These are phyloP conservation scores for Spicauda simplicius DNA, from an alignment of 2,888 invertebrate genomes.

Conservation along the genomic window DNA sequence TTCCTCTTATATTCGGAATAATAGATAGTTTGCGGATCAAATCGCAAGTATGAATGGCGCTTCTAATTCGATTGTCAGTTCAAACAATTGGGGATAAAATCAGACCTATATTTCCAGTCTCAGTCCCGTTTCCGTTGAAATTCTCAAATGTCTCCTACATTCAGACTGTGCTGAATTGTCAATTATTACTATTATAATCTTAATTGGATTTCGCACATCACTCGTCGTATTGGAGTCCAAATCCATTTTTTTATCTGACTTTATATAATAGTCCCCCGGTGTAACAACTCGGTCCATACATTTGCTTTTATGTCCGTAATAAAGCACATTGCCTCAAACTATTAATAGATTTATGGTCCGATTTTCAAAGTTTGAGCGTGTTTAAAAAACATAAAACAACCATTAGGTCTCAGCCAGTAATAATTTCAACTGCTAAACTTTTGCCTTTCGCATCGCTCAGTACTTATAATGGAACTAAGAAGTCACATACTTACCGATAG, in stretches of 20 bases:
- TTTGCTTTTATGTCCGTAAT: conserved; percentile 15
- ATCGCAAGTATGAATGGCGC: conserved; percentile 30
- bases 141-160: conserved; percentile 22
- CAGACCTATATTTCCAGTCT: conserved; percentile 20
- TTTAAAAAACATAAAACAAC: conserved; percentile 27
- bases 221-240: neutral
- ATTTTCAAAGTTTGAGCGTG: conserved; percentile 8
- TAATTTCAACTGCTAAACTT: conserved; percentile 33
- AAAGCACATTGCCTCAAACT: conserved; percentile 11
- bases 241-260: too few relatives aligned
- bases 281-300: neutral
- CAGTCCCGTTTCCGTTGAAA: neutral
- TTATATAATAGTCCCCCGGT: too few relatives aligned
- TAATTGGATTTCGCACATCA: neutral
- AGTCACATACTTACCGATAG: conserved; percentile 29
- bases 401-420: conserved; percentile 20
- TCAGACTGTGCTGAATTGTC: conserved; percentile 8
- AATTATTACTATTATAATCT: neutral
- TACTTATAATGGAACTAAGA: conserved; percentile 16
- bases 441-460: conserved; percentile 9
- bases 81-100: conserved; percentile 26
- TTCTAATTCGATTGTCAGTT: conserved; percentile 35
- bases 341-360: conserved; percentile 22
- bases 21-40: conserved; percentile 31
- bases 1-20: conserved; percentile 18